A percentile compares a stretch with the other conserved stretches of the same genome.
Evolutionary conservation across 1,140 invertebrate genomes (phyloP).

Genomic region (Maniola jurtina): DNA sequence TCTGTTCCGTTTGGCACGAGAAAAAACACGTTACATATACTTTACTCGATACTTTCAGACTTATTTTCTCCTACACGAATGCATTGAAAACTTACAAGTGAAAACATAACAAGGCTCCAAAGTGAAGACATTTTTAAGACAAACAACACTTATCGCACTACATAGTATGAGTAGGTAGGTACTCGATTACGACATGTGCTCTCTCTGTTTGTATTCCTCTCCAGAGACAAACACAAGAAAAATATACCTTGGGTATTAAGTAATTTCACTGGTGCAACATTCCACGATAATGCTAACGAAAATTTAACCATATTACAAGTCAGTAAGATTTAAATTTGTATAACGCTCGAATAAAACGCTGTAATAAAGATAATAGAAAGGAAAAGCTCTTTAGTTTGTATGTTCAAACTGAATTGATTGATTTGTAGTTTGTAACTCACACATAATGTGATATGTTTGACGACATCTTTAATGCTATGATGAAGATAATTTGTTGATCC

Average conservation of each 20-base stretch:
- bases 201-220: slow-evolving; percentile 63
- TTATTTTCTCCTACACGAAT: too few relatives aligned
- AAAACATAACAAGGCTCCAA: slow-evolving; percentile 20
- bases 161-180: slow-evolving; percentile 16
- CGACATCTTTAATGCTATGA: background rate
- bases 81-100: slow-evolving; percentile 10
- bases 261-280: slow-evolving; percentile 17
- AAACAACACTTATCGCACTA: slow-evolving; percentile 61
- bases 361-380: slow-evolving; percentile 3
- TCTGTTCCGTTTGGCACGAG: background rate
- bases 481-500: too few relatives aligned
- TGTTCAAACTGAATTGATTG: background rate
- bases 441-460: background rate
- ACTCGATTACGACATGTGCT: slow-evolving; percentile 49
- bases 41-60: too few relatives aligned
- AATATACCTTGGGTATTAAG: slow-evolving; percentile 55
- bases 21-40: too few relatives aligned
- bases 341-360: background rate
- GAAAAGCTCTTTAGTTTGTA: background rate
- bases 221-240: slow-evolving; percentile 68
- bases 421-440: background rate
- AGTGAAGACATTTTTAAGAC: slow-evolving; percentile 53
- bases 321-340: background rate
- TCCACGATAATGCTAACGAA: slow-evolving; percentile 7
- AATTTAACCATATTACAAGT: slow-evolving; percentile 20